Evolutionary conservation across 2,888 invertebrate species (phyloP).

Genomic region (Papilio demoleus): DNA sequence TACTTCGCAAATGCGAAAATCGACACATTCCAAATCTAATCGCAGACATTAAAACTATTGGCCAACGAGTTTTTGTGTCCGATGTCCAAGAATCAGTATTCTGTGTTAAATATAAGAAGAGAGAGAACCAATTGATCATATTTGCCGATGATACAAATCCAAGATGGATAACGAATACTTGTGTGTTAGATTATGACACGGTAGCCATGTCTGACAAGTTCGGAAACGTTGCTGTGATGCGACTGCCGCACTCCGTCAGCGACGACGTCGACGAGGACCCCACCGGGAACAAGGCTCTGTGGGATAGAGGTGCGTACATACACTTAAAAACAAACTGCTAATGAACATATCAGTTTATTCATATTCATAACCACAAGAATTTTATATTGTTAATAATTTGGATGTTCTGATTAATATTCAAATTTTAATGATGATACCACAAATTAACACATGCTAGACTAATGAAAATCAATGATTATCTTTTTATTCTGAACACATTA

Average conservation of each 20-base stretch:
- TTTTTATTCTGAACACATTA: constrained; percentile 56
- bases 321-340: too few relatives aligned
- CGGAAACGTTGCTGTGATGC: constrained; percentile 96
- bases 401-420: too few relatives aligned
- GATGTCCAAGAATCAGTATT: constrained; percentile 99
- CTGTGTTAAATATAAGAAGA: constrained; percentile 96
- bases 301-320: constrained; percentile 88
- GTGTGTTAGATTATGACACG: constrained; percentile 97
- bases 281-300: constrained; percentile 98
- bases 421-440: constrained; percentile 65
- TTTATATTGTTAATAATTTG: too few relatives aligned
- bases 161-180: constrained; percentile 95
- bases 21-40: constrained; percentile 97
- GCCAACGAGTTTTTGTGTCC: constrained; percentile 96
- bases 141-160: constrained; percentile 99
- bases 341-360: too few relatives aligned
- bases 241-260: constrained; percentile 94
- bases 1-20: constrained; percentile 98
- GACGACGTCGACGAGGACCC: constrained; percentile 99
- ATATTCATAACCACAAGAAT: too few relatives aligned
- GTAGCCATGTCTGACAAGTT: constrained; percentile 99
- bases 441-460: constrained; percentile 83
- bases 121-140: constrained; percentile 98
- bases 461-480: constrained; percentile 78
- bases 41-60: constrained; percentile 96